A percentile compares a stretch with the other conserved stretches of the same genome.
These are phyloP conservation scores for Rhinogobius similis DNA, from an alignment of 2,113 vertebrate species.

Conservation along the genomic window DNA sequence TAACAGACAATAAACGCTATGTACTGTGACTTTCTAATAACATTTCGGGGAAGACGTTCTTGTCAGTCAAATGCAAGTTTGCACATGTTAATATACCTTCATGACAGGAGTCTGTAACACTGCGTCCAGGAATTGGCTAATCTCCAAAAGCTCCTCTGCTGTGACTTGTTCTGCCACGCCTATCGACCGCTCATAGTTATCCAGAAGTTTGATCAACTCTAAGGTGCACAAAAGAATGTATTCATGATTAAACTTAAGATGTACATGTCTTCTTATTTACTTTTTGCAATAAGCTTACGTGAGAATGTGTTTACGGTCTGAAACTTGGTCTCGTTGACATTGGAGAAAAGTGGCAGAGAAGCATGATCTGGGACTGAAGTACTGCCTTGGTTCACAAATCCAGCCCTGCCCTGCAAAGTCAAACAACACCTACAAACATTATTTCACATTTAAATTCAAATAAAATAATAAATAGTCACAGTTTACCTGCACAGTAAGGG, in stretches of 20 bases:
- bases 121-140: constrained; percentile 80
- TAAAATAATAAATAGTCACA: neutral
- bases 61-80: constrained; percentile 3
- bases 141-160: constrained; percentile 77
- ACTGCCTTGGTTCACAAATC: constrained; percentile 68
- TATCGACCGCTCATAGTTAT: constrained; percentile 82
- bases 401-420: constrained; percentile 74
- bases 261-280: neutral
- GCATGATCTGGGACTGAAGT: constrained; percentile 71
- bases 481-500: constrained; percentile 81
- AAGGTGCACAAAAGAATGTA: neutral
- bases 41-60: neutral
- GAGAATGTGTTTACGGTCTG: constrained; percentile 74
- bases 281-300: constrained; percentile 65
- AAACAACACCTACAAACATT: constrained; percentile 11
- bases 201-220: constrained; percentile 81
- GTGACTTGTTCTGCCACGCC: constrained; percentile 78
- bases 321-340: constrained; percentile 74
- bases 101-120: constrained; percentile 83
- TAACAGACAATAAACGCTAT: neutral
- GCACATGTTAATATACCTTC: constrained; percentile 72
- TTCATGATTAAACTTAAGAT: neutral
- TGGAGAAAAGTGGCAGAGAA: constrained; percentile 75
- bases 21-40: neutral
- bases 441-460: neutral